A percentile compares a stretch with the other conserved stretches of the same genome.
Conservation (phyloP, 2,113 vertebrate species). For the Gopherus evgoodei region DNA sequence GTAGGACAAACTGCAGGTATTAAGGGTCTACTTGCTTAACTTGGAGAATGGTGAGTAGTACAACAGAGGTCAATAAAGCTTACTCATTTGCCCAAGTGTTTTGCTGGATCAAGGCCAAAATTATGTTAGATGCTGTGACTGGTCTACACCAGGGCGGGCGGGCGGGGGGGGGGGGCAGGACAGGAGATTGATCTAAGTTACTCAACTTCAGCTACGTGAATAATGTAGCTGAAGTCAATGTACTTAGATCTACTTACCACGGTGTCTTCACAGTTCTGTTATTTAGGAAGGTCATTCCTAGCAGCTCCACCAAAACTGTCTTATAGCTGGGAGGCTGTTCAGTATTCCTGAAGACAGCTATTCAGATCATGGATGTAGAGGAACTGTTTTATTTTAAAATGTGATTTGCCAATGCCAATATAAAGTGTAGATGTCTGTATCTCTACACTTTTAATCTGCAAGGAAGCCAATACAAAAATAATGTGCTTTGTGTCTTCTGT, state of each 20-base stretch:
- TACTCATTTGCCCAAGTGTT: background rate
- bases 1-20: background rate
- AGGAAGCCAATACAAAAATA: background rate
- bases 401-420: background rate
- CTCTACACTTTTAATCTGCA: background rate
- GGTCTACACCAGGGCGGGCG: no score
- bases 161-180: no score
- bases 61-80: background rate
- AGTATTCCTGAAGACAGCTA: background rate
- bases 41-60: background rate
- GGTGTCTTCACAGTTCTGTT: background rate
- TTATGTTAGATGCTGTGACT: background rate
- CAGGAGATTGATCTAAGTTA: no score
- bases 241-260: no score
- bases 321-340: background rate
- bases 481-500: background rate
- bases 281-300: background rate
- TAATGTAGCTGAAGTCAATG: no score
- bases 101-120: background rate
- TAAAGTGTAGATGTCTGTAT: background rate
- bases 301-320: background rate
- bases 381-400: background rate
- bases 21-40: background rate
- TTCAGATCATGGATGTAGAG: background rate
- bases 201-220: no score